Conservation (phyloP, 2,888 invertebrate species). For the Cosmia trapezina region DNA sequence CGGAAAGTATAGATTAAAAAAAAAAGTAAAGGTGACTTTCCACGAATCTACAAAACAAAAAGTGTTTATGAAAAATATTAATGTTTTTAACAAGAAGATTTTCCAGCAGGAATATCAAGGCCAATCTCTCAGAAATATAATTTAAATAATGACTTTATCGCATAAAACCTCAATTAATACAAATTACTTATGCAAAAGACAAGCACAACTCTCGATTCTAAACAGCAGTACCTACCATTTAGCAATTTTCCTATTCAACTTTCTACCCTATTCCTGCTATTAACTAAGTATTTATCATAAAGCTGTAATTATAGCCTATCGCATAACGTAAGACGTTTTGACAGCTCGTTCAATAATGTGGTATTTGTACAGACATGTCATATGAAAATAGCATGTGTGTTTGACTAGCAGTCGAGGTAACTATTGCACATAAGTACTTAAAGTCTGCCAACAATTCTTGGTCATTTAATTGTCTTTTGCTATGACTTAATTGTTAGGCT, state of each 20-base stretch:
- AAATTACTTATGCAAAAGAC: conserved; percentile 33
- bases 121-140: conserved; percentile 3
- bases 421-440: conserved; percentile 42
- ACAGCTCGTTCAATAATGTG: conserved; percentile 58
- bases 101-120: background rate
- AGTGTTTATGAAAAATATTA: background rate
- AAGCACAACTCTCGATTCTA: conserved; percentile 38
- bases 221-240: conserved; percentile 31
- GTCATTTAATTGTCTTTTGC: conserved; percentile 55
- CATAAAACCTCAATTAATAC: conserved; percentile 33
- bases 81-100: background rate
- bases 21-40: conserved; percentile 1
- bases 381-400: conserved; percentile 50
- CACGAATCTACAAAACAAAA: conserved; percentile 9
- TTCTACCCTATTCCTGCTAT: conserved; percentile 55
- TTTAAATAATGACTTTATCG: conserved; percentile 16
- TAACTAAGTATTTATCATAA: conserved; percentile 51
- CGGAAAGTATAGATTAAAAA: background rate
- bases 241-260: conserved; percentile 51
- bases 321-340: conserved; percentile 61
- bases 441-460: conserved; percentile 34
- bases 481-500: conserved; percentile 51
- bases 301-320: conserved; percentile 60
- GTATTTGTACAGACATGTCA: conserved; percentile 46
- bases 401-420: conserved; percentile 35